Base-by-base conservation (phyloP, 2,113 vertebrate species). In the Dipodomys merriami region DNA sequence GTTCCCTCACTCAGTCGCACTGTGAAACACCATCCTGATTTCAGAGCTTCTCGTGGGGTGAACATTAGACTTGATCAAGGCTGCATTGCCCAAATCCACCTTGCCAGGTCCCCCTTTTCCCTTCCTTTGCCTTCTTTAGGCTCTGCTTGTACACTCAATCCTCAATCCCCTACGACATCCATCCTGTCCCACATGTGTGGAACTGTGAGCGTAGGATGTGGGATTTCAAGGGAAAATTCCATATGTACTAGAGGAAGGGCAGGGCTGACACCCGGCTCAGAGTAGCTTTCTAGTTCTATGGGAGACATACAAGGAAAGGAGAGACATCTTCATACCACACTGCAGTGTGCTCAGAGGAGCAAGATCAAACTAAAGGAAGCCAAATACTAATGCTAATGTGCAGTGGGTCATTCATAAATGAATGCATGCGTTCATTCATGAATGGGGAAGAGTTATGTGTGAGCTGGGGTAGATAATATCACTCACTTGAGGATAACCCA, bases 211-310 rank as follows among this genome's bases (percentile, higher is more conserved):
- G 76, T 77, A 85, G 3, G 53, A 53, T 2, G 1, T 46, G n/a
- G 8, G 33, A 18, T 86, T 83, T 83, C 82, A 88, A 92, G 71
- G 53, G 72, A 86, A 90, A 94, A 35, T 3, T 79, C 46, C 77
- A 10, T 78, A 65, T 81, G 57, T 68, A 78, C 25, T 91, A 44
- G 46, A 86, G 62, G 1, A 18, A 44, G 94, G 18, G 8, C 23
- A 44, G 94, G 22, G 11, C 22, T 18, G 29, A 9, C 25, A 19
- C 33, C 33, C 73, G 30, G 33, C 60, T 35, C 53, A 39, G 84
- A 92, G 39, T 49, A 93, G 65, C 27, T 65, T 64, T 62, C 5
- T 49, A n/a, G 29, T 74, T 35, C 86, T 77, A 49, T 0, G 76
- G 44, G 67, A 74, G 69, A 95, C 20, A 25, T 4, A 68, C 11